A percentile compares a stretch with the other conserved stretches of the same genome.
These are phyloP conservation scores for Luscinia luscinia DNA, from an alignment of 2,797 vertebrate species.

Conservation along the genomic window DNA sequence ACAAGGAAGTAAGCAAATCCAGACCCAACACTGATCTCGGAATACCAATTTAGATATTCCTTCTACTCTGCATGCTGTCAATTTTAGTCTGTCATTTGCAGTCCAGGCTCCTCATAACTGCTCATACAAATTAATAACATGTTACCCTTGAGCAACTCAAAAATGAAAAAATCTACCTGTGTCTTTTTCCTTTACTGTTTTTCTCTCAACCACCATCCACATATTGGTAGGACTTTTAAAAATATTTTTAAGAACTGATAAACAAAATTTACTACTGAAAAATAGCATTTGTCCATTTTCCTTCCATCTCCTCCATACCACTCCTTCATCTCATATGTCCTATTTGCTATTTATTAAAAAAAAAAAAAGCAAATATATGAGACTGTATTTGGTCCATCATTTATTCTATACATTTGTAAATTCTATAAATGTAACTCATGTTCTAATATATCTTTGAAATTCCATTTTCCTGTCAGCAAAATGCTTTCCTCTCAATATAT, in stretches of 20 bases:
- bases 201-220: not conserved
- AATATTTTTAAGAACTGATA: not conserved
- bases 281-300: not conserved
- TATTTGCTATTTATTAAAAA: not conserved
- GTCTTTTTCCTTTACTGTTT: not conserved
- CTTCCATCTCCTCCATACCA: not conserved
- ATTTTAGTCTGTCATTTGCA: constrained; percentile 3
- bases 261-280: not conserved
- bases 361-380: not conserved
- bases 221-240: not conserved
- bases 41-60: constrained; percentile 29
- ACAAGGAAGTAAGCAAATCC: constrained; percentile 59
- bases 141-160: not conserved
- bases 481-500: not conserved
- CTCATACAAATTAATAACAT: not conserved
- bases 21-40: constrained; percentile 8
- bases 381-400: not conserved
- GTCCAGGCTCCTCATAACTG: not conserved
- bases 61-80: constrained; percentile 41
- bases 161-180: not conserved
- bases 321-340: not conserved
- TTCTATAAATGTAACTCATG: not conserved
- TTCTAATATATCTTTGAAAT: not conserved
- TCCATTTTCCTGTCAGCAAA: not conserved
- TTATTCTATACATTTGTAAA: not conserved